Conservation (phyloP, 1,140 invertebrate genomes). For the Papilio polytes region DNA sequence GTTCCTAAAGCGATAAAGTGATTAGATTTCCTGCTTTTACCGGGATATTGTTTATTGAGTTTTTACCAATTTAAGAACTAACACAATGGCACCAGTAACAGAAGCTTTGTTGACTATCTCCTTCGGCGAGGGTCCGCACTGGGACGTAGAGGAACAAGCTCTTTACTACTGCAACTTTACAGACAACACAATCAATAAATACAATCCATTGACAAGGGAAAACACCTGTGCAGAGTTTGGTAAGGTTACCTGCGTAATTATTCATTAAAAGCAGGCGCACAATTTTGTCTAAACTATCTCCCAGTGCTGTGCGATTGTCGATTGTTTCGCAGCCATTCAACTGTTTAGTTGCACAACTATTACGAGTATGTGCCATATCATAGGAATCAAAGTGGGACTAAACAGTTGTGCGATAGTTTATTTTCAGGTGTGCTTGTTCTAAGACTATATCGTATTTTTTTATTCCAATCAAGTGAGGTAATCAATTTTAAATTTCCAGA, state of each 20-base stretch:
- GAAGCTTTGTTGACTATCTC: not conserved
- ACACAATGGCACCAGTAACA: not conserved
- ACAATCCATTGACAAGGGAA: not conserved
- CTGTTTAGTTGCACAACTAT: no score
- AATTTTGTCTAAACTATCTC: no score
- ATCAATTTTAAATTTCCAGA: not conserved
- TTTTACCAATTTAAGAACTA: not conserved
- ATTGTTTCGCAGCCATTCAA: no score
- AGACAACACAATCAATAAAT: not conserved
- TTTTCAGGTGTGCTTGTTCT: no score
- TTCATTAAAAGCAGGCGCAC: no score
- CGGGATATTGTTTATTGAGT: no score
- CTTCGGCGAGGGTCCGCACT: conserved; percentile 4
- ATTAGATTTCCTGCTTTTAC: not conserved
- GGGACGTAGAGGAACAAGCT: not conserved
- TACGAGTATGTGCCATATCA: no score
- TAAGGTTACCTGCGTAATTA: not conserved
- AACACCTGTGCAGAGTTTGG: not conserved
- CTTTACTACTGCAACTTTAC: not conserved
- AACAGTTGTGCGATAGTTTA: no score
- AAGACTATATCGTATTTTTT: no score
- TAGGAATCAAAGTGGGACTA: no score
- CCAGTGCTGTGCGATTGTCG: no score
- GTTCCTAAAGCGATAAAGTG: not conserved
- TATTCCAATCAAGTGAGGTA: no score